Conservation (phyloP, 2,797 vertebrate genomes). For the Loriculus beryllinus region DNA sequence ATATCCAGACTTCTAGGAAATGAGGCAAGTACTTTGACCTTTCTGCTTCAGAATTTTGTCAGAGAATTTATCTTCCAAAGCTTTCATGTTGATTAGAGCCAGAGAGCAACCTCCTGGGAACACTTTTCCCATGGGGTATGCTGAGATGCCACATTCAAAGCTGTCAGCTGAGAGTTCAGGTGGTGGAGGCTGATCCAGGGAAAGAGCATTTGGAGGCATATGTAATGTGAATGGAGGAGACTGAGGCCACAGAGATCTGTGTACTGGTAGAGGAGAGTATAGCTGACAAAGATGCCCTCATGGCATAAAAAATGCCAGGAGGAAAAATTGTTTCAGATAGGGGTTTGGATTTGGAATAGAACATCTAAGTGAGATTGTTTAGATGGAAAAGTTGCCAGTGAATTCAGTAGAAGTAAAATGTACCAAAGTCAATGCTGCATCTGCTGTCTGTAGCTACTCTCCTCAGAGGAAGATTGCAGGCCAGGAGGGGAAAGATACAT, state of each 20-base stretch:
- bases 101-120: not conserved
- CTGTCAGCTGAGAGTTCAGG: not conserved
- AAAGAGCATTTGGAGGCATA: not conserved
- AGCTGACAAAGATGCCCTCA: not conserved
- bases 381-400: not conserved
- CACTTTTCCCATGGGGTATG: fast-evolving
- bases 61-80: not conserved
- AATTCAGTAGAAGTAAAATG: not conserved
- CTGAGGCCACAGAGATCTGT: not conserved
- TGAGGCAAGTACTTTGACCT: not conserved
- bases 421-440: not conserved
- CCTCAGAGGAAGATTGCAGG: not conserved
- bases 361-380: not conserved
- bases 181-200: not conserved
- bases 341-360: not conserved
- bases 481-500: not conserved
- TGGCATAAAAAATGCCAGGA: not conserved
- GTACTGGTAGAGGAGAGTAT: not conserved
- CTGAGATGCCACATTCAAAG: not conserved
- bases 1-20: not conserved
- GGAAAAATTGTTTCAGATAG: not conserved
- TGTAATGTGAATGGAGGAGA: not conserved
- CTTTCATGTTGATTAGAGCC: not conserved
- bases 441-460: not conserved
- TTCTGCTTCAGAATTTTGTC: not conserved